Conservation (phyloP, 2,888 invertebrate genomes). For the Lasioglossum lativentre region DNA sequence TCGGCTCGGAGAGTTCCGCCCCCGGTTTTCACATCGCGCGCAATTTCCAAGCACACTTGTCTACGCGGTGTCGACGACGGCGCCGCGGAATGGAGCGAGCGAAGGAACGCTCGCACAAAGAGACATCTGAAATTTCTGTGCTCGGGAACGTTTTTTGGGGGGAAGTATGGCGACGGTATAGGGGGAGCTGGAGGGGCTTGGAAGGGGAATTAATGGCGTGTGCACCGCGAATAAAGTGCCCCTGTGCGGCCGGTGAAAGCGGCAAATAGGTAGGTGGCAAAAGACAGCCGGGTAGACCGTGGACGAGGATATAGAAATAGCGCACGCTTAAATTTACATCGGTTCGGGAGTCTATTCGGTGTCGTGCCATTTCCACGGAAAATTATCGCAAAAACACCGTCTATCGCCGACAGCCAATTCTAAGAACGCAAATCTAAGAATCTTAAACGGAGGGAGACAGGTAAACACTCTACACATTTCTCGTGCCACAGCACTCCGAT, state of each 20-base stretch:
- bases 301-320: constrained; percentile 8
- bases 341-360: not conserved
- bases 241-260: constrained; percentile 51
- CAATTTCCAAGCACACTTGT: constrained; percentile 73
- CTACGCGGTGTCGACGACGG: constrained; percentile 66
- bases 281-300: constrained; percentile 27
- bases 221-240: constrained; percentile 74
- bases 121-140: constrained; percentile 74
- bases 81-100: constrained; percentile 61
- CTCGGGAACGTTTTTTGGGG: constrained; percentile 57
- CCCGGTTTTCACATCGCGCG: constrained; percentile 64
- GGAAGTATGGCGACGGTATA: not conserved
- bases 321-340: not conserved
- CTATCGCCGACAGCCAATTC: no score
- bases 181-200: not conserved
- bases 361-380: no score
- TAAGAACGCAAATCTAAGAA: no score
- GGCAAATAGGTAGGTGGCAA: not conserved
- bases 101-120: constrained; percentile 66
- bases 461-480: no score
- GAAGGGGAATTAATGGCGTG: constrained; percentile 76
- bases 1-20: not conserved
- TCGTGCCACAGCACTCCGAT: no score
- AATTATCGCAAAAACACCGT: no score
- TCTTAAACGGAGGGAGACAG: no score